phyloP scores from a whole-genome alignment of 2,888 invertebrate species.

The Allacma fusca region DNA sequence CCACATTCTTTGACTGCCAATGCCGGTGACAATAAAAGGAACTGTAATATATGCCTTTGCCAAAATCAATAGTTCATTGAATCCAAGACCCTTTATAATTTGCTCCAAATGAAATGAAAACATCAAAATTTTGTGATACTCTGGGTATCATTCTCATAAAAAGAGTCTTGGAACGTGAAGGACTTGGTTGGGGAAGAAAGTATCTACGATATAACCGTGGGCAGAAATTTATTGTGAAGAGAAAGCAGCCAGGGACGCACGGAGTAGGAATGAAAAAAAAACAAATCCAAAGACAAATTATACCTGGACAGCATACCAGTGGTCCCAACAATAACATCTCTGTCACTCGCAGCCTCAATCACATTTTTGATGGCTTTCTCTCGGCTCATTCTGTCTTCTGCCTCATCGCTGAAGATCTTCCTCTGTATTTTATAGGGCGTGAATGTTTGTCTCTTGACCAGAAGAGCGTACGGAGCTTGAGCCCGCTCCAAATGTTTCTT shows the following conservation, averaged over 20 bases:
- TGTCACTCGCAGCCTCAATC: slow-evolving; percentile 62
- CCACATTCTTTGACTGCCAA: no score
- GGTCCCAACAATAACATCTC: slow-evolving; percentile 65
- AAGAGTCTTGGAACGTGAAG: no score
- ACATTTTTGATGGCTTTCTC: slow-evolving; percentile 64
- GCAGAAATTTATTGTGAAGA: no score
- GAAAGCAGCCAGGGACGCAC: no score
- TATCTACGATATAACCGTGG: no score
- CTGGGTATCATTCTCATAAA: no score
- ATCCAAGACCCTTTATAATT: not conserved
- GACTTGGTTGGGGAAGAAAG: no score
- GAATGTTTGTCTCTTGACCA: slow-evolving; percentile 66
- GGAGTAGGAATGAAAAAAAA: no score
- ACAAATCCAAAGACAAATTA: no score
- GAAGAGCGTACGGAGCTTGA: slow-evolving; percentile 65
- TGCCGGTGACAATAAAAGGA: slow-evolving; percentile 7
- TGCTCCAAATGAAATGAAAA: not conserved
- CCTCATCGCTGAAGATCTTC: slow-evolving; percentile 50
- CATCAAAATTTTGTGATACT: no score
- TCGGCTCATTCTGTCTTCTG: slow-evolving; percentile 62
- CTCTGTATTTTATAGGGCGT: slow-evolving; percentile 63
- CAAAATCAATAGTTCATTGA: not conserved
- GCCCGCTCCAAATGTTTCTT: slow-evolving; percentile 64
- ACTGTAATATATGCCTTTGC: not conserved
- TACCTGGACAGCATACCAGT: slow-evolving; percentile 65